Evolutionary conservation across 1,140 invertebrate species (phyloP).

Genomic region (Apis dorsata): DNA sequence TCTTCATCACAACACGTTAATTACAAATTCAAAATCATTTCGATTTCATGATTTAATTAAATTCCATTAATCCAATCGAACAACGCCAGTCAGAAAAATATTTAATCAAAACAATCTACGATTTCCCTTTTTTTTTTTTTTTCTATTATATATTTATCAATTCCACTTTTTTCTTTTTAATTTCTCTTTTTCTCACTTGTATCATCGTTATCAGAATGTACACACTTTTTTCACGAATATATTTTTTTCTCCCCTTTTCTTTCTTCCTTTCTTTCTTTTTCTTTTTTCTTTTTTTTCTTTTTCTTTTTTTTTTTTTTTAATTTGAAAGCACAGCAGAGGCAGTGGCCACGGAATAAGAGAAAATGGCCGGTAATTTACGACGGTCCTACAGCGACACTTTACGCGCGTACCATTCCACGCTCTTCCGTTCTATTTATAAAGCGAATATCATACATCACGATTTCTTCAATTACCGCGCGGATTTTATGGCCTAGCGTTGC

Average conservation of each 20-base stretch:
- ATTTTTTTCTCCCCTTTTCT: not conserved
- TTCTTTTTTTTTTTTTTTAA: not conserved
- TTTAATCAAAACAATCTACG: not conserved
- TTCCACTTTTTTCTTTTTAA: not conserved
- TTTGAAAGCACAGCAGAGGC: not conserved
- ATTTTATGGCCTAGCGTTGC: slow-evolving; percentile 6
- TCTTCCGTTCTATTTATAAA: slow-evolving; percentile 27
- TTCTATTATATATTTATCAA: not conserved
- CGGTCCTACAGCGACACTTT: slow-evolving; percentile 21
- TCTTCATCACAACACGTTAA: not conserved
- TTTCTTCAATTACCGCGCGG: slow-evolving; percentile 33
- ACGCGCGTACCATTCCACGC: slow-evolving; percentile 21
- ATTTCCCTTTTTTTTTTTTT: not conserved
- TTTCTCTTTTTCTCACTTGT: not conserved
- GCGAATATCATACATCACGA: slow-evolving; percentile 38
- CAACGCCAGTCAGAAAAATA: no score
- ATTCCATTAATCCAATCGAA: not conserved
- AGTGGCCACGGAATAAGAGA: slow-evolving; percentile 3
- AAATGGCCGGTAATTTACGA: slow-evolving; percentile 23
- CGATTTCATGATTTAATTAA: not conserved
- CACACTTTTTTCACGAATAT: not conserved
- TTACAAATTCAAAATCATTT: not conserved
- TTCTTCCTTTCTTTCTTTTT: no score
- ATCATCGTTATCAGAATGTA: not conserved
- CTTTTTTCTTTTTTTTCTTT: not conserved